Percentiles rank a stretch among this genome's conserved stretches.
These are phyloP conservation scores for Strigops habroptila DNA, from an alignment of 2,113 vertebrate genomes.

Conservation along the genomic window DNA sequence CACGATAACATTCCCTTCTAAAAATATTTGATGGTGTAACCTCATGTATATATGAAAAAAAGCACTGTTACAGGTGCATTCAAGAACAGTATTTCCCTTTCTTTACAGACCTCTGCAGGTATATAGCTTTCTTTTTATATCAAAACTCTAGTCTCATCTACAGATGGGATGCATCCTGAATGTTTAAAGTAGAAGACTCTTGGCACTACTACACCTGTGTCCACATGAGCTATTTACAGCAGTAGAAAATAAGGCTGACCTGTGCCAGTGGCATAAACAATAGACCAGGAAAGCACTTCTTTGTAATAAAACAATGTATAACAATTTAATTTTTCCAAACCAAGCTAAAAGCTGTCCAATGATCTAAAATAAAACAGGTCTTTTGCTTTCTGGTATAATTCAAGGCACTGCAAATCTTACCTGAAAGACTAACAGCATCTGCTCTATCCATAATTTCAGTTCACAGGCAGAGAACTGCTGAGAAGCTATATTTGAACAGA, in stretches of 20 bases:
- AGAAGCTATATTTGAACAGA: slow-evolving; percentile 21
- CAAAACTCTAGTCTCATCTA: background rate
- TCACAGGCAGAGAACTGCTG: slow-evolving; percentile 6
- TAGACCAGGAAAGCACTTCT: background rate
- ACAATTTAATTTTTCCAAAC: background rate
- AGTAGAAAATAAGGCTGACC: background rate
- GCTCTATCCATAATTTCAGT: background rate
- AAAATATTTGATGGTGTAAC: background rate
- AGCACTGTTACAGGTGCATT: background rate
- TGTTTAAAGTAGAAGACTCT: background rate
- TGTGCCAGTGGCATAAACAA: slow-evolving; percentile 23
- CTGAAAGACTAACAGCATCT: slow-evolving; percentile 13
- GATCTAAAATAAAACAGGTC: slow-evolving; percentile 10
- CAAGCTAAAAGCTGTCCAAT: background rate
- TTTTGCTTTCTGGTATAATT: background rate
- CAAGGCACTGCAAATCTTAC: background rate
- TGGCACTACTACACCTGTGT: background rate
- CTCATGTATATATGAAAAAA: background rate
- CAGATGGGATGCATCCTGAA: background rate
- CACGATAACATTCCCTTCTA: background rate
- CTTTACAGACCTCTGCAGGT: background rate
- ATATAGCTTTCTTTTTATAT: background rate
- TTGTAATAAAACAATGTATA: background rate
- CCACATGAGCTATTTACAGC: background rate
- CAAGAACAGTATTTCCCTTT: background rate